Evolutionary conservation across 2,797 vertebrate genomes (phyloP).

Genomic region (Pelochelys cantorii): DNA sequence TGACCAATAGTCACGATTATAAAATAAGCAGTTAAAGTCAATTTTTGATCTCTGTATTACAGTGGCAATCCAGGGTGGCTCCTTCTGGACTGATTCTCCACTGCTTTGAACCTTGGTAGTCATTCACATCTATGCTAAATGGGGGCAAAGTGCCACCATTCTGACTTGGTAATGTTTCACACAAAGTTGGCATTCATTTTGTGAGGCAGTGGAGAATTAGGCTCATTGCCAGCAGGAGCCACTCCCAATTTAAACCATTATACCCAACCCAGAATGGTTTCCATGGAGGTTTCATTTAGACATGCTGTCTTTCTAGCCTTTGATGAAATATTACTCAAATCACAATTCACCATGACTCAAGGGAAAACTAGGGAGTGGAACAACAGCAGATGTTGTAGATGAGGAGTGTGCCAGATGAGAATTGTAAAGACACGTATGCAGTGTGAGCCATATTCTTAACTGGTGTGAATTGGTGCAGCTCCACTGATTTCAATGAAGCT

Average conservation of each 20-base stretch:
- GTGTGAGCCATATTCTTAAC: conserved; percentile 21
- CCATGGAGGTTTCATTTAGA: conserved; percentile 14
- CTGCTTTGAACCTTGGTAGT: conserved; percentile 4
- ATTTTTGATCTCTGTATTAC: background rate
- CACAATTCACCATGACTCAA: conserved; percentile 20
- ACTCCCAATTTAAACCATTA: background rate
- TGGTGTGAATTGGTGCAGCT: background rate
- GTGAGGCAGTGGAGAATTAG: background rate
- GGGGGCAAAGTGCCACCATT: background rate
- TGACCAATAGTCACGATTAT: background rate
- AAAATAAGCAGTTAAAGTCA: background rate
- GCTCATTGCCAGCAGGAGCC: conserved; percentile 1
- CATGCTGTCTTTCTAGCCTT: background rate
- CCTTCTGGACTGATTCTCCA: background rate
- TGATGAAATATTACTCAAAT: conserved; percentile 32
- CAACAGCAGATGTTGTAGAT: conserved; percentile 24
- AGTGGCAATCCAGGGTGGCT: background rate
- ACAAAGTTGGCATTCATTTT: background rate
- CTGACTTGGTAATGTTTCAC: background rate
- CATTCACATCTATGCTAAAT: background rate
- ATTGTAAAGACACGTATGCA: background rate
- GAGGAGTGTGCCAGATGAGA: background rate
- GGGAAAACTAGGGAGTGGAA: conserved; percentile 47
- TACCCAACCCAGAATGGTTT: conserved; percentile 8
- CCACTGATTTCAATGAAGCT: background rate